A percentile compares a stretch with the other conserved stretches of the same genome.
phyloP scores from a whole-genome alignment of 2,797 vertebrate genomes.

The Sebastes diaconus region DNA sequence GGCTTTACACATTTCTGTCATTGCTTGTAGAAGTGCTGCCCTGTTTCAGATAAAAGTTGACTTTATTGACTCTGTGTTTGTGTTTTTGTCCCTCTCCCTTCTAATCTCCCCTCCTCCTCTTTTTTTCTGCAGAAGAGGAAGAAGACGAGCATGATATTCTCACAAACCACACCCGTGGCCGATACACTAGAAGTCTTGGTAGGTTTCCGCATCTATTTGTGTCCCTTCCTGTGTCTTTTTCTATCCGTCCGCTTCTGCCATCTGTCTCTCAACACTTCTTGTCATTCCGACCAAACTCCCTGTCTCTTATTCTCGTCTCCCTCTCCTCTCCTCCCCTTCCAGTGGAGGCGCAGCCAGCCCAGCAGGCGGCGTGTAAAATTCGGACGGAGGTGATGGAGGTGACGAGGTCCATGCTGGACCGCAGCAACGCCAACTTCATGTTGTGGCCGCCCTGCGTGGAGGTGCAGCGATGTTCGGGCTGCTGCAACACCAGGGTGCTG shows the following conservation, averaged over 20 bases:
- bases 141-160: constrained; percentile 61
- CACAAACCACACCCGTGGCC: constrained; percentile 61
- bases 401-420: constrained; percentile 90
- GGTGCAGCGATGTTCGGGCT: constrained; percentile 96
- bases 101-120: background rate
- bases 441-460: constrained; percentile 94
- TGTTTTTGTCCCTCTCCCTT: constrained; percentile 9
- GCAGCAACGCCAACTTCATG: constrained; percentile 91
- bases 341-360: constrained; percentile 80
- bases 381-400: constrained; percentile 93
- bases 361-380: constrained; percentile 90
- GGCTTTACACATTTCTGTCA: constrained; percentile 28
- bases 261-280: no score
- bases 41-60: background rate
- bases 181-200: constrained; percentile 79
- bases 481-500: constrained; percentile 87
- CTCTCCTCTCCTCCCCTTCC: background rate
- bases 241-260: background rate
- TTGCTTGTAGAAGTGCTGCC: background rate
- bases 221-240: background rate
- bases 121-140: constrained; percentile 61
- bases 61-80: background rate
- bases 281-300: background rate
- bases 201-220: constrained; percentile 35
- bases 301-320: background rate